A percentile compares a stretch with the other conserved stretches of the same genome.
phyloP scores from a whole-genome alignment of 2,888 invertebrate genomes.

The Villa cingulata region DNA sequence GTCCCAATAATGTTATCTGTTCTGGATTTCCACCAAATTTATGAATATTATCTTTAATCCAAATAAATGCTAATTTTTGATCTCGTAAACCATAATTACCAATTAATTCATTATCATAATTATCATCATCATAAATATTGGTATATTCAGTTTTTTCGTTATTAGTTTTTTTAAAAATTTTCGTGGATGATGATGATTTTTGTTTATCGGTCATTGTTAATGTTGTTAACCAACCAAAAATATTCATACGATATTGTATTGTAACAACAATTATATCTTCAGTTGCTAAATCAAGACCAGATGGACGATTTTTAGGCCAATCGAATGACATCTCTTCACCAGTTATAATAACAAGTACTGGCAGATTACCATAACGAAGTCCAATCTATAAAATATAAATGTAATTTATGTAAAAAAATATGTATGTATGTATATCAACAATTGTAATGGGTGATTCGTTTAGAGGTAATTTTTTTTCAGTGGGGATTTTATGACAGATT shows the following conservation, averaged over 20 bases:
- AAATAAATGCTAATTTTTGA: slow-evolving; percentile 64
- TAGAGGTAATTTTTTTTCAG: too few species aligned
- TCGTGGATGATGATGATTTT: not conserved
- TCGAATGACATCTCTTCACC: slow-evolving; percentile 51
- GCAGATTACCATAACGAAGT: slow-evolving; percentile 40
- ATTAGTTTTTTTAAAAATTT: too few species aligned
- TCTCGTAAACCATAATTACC: slow-evolving; percentile 82
- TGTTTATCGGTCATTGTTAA: not conserved
- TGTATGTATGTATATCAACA: not conserved
- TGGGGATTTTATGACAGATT: too few species aligned
- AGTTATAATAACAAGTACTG: slow-evolving; percentile 40
- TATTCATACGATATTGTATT: slow-evolving; percentile 54
- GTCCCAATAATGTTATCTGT: slow-evolving; percentile 68
- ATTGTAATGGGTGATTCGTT: too few species aligned
- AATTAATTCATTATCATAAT: slow-evolving; percentile 33
- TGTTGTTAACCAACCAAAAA: slow-evolving; percentile 48
- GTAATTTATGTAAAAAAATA: not conserved
- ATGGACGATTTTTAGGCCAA: slow-evolving; percentile 40
- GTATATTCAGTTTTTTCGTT: too few species aligned
- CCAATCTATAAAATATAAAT: slow-evolving; percentile 25
- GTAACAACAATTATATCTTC: slow-evolving; percentile 57
- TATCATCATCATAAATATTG: slow-evolving; percentile 39
- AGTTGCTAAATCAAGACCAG: slow-evolving; percentile 59
- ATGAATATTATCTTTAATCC: slow-evolving; percentile 62
- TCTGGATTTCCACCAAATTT: slow-evolving; percentile 69